phyloP scores from a whole-genome alignment of 2,113 vertebrate species.

The Sinocyclocheilus rhinocerous region DNA sequence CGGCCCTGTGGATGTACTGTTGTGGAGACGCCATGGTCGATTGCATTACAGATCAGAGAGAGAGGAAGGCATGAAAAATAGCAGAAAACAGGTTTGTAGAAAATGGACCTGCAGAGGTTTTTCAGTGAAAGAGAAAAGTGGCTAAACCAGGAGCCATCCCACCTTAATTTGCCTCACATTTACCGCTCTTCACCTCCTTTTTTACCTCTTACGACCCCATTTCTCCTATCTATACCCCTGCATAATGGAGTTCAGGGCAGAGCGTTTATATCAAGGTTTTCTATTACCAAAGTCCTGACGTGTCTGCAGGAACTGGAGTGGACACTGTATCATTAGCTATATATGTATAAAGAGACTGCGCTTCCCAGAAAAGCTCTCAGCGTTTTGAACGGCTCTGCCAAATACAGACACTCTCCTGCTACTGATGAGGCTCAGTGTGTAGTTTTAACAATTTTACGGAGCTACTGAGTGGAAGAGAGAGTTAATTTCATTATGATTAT shows the following conservation, averaged over 20 bases:
- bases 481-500: not conserved
- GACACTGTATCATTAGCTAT: slow-evolving; percentile 26
- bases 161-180: not conserved
- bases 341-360: slow-evolving; percentile 11
- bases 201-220: not conserved
- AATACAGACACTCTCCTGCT: not conserved
- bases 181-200: not conserved
- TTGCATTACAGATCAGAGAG: not conserved
- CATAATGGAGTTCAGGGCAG: slow-evolving; percentile 7
- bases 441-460: not conserved
- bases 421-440: slow-evolving; percentile 16
- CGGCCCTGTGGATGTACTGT: not conserved
- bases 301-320: slow-evolving; percentile 5
- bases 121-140: not conserved
- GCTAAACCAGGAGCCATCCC: not conserved
- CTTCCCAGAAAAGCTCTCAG: slow-evolving; percentile 40
- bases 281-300: slow-evolving; percentile 5
- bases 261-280: slow-evolving; percentile 16
- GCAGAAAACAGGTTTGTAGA: not conserved
- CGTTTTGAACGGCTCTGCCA: not conserved
- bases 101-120: not conserved
- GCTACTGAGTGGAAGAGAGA: slow-evolving; percentile 16
- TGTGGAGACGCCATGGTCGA: slow-evolving; percentile 2
- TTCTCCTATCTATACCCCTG: slow-evolving; percentile 12
- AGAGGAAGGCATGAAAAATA: not conserved